Percentiles rank a stretch among this genome's conserved stretches.
Conservation (phyloP, 2,888 invertebrate genomes). For the Megaustenia siamemsis region DNA sequence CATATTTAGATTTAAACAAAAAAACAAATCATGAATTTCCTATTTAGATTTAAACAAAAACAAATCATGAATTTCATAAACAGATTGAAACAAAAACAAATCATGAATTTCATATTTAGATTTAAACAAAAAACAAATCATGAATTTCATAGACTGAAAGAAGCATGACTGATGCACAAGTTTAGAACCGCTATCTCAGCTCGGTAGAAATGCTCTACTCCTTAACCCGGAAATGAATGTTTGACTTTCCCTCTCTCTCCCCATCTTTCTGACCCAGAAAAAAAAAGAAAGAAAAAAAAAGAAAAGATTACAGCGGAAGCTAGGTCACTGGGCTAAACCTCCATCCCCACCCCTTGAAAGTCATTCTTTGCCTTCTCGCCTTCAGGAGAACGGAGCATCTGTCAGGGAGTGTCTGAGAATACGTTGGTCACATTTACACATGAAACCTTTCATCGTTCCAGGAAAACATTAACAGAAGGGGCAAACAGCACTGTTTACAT, state of each 20-base stretch:
- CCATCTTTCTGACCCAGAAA: no score
- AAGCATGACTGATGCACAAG: background rate
- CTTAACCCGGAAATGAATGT: constrained; percentile 19
- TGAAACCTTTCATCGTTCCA: no score
- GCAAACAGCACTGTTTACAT: no score
- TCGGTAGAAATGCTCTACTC: background rate
- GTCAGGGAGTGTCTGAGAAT: background rate
- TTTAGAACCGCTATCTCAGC: background rate
- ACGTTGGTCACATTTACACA: no score
- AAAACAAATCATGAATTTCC: background rate
- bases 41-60: background rate
- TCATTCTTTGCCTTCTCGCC: background rate
- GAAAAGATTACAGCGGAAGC: constrained; percentile 13
- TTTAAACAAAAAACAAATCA: no score
- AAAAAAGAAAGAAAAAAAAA: no score
- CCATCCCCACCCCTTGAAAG: background rate
- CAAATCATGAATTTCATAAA: background rate
- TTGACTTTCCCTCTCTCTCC: background rate
- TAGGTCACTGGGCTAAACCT: constrained; percentile 24
- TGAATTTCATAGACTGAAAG: background rate
- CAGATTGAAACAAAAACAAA: background rate
- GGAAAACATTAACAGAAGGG: no score
- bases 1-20: no score
- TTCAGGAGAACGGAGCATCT: background rate
- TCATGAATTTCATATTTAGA: background rate